Percentiles rank a stretch among this genome's conserved stretches.
Conservation (phyloP, 2,888 invertebrate genomes). For the Synergus gifuensis region DNA sequence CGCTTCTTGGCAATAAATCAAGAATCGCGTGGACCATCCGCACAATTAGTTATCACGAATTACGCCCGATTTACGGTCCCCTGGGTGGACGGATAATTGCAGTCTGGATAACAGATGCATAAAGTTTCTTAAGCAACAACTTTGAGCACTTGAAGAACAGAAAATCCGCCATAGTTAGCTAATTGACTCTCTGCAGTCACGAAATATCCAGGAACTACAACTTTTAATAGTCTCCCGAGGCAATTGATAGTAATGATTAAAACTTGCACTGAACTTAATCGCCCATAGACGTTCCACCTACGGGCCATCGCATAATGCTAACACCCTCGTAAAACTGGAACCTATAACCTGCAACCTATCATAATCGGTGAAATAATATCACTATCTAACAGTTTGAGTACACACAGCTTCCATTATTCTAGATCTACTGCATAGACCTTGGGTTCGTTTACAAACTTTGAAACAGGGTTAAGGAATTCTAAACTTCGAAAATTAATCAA, state of each 20-base stretch:
- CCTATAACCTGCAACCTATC: constrained; percentile 17
- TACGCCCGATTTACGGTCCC: constrained; percentile 14
- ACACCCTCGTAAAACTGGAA: constrained; percentile 25
- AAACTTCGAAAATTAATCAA: neutral
- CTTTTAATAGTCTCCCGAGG: constrained; percentile 28
- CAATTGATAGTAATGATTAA: constrained; percentile 39
- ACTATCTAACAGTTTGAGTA: neutral
- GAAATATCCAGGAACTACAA: constrained; percentile 32
- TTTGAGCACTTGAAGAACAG: constrained; percentile 22
- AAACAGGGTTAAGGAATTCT: neutral
- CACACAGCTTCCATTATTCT: neutral
- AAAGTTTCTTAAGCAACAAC: neutral
- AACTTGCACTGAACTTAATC: constrained; percentile 27
- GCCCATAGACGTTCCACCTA: constrained; percentile 14
- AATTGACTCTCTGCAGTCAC: constrained; percentile 35
- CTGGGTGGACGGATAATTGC: constrained; percentile 31
- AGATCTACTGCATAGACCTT: neutral
- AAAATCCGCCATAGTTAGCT: constrained; percentile 26
- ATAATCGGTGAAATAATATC: constrained; percentile 9
- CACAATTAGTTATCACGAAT: constrained; percentile 23
- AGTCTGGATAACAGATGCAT: constrained; percentile 3
- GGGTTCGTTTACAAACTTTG: neutral
- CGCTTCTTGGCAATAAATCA: constrained; percentile 34
- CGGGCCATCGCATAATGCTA: constrained; percentile 14
- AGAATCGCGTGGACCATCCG: constrained; percentile 30